Conservation (phyloP, 2,113 vertebrate genomes). For the Seriola dumerili region DNA sequence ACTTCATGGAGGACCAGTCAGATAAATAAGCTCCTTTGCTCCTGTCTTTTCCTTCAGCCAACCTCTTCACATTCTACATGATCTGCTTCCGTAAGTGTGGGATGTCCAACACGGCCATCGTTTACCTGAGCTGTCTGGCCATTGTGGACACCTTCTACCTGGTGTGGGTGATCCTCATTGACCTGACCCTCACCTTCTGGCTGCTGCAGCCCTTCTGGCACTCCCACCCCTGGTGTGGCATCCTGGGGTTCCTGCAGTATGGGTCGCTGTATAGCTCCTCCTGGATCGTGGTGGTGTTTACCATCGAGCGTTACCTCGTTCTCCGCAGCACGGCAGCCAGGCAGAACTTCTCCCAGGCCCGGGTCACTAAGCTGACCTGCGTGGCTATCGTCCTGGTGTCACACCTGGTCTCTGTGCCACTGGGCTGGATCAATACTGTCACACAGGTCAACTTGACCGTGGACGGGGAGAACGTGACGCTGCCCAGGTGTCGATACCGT, state of each 20-base stretch:
- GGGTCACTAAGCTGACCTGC: constrained; percentile 75
- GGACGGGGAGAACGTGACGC: constrained; percentile 60
- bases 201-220: constrained; percentile 84
- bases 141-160: constrained; percentile 83
- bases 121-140: constrained; percentile 84
- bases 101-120: constrained; percentile 81
- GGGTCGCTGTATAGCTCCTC: constrained; percentile 83
- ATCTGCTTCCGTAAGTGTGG: constrained; percentile 84
- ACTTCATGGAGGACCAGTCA: neutral
- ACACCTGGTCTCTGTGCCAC: constrained; percentile 80
- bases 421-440: constrained; percentile 83
- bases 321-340: constrained; percentile 73
- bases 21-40: neutral
- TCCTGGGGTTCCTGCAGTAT: constrained; percentile 82
- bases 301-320: constrained; percentile 84
- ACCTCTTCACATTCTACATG: constrained; percentile 87
- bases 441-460: constrained; percentile 57
- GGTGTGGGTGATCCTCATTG: constrained; percentile 85
- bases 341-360: constrained; percentile 71
- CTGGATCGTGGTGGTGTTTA: constrained; percentile 86
- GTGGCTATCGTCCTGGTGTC: constrained; percentile 74
- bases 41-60: constrained; percentile 68
- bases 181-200: constrained; percentile 84
- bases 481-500: constrained; percentile 78
- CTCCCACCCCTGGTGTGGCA: constrained; percentile 80